Percentiles rank a stretch among this genome's conserved stretches.
These are phyloP conservation scores for Lobophora halterata DNA, from an alignment of 2,888 invertebrate genomes.

Conservation along the genomic window DNA sequence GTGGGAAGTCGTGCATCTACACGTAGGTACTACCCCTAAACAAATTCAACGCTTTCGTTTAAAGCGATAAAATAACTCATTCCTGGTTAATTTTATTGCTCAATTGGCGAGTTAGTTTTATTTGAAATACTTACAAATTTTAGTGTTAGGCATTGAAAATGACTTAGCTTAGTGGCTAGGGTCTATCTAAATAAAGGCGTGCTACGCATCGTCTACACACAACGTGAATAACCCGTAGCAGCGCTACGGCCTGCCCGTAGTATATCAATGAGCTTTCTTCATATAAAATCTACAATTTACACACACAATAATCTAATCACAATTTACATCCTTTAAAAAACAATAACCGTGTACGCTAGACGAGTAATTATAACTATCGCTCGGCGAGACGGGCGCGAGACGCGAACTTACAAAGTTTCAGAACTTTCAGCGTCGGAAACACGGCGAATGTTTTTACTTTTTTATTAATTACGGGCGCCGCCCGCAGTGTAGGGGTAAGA, in stretches of 20 bases:
- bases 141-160: too few relatives aligned
- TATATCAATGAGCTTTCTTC: constrained; percentile 29
- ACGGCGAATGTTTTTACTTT: constrained; percentile 19
- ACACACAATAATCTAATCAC: background rate
- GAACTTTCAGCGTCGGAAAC: constrained; percentile 42
- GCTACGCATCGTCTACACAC: constrained; percentile 38
- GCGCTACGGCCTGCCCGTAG: constrained; percentile 50
- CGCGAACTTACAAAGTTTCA: constrained; percentile 47
- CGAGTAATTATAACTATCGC: constrained; percentile 49
- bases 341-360: constrained; percentile 23
- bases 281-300: constrained; percentile 12
- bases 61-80: too few relatives aligned
- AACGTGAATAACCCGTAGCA: constrained; percentile 39
- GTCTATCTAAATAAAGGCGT: constrained; percentile 27
- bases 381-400: constrained; percentile 53
- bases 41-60: too few relatives aligned
- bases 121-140: too few relatives aligned
- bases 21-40: too few relatives aligned
- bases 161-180: background rate
- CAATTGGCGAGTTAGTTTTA: too few relatives aligned
- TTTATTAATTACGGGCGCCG: constrained; percentile 44
- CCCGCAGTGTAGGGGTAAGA: constrained; percentile 61
- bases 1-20: too few relatives aligned
- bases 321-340: constrained; percentile 2
- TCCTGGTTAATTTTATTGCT: too few relatives aligned